Percentiles rank a stretch among this genome's conserved stretches.
phyloP scores from a whole-genome alignment of 2,888 invertebrate genomes.

The Mactromeris polynyma region DNA sequence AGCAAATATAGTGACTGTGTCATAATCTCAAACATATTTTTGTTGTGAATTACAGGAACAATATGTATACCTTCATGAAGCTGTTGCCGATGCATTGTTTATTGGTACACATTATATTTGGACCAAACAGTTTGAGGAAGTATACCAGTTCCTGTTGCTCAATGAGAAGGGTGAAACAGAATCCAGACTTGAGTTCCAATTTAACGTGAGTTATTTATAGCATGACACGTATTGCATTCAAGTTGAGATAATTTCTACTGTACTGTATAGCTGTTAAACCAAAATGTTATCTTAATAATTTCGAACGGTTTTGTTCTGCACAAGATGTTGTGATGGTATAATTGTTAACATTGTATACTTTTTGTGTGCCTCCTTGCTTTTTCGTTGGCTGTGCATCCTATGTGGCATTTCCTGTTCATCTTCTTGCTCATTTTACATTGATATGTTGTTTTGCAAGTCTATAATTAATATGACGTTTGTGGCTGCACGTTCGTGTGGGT shows the following conservation, averaged over 20 bases:
- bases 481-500: not conserved
- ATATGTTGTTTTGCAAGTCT: too few relatives aligned
- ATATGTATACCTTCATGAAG: constrained; percentile 53
- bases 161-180: not conserved
- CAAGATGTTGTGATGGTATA: not conserved
- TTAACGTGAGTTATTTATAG: constrained; percentile 28
- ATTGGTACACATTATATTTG: constrained; percentile 47
- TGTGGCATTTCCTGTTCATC: too few relatives aligned
- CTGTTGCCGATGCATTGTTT: constrained; percentile 42
- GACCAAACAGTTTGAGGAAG: constrained; percentile 36
- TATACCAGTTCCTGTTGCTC: constrained; percentile 17
- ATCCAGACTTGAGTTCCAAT: constrained; percentile 35
- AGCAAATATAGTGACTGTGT: too few relatives aligned
- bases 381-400: too few relatives aligned
- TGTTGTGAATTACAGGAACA: constrained; percentile 43
- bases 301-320: not conserved
- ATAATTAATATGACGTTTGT: not conserved
- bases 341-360: not conserved
- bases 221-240: not conserved
- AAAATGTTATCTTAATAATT: not conserved
- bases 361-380: not conserved
- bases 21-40: not conserved
- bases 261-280: not conserved
- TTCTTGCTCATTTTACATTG: too few relatives aligned
- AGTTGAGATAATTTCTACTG: not conserved